Percentiles rank a stretch among this genome's conserved stretches.
Conservation (phyloP, 2,888 invertebrate species). For the Teleogryllus oceanicus region DNA sequence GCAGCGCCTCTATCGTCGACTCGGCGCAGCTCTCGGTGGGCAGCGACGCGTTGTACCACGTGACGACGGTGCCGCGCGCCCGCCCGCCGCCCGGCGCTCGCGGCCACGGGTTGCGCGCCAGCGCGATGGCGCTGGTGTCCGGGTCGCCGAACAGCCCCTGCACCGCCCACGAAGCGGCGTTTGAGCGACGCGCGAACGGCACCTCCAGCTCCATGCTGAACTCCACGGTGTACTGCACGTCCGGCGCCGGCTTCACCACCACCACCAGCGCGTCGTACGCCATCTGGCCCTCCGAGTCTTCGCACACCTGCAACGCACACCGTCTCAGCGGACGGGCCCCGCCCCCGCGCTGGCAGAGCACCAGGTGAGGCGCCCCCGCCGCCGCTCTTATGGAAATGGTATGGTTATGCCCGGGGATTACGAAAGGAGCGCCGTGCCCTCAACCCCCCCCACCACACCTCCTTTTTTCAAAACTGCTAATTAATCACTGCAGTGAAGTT, state of each 20-base stretch:
- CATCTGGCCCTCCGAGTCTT: conserved; percentile 68
- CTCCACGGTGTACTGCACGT: conserved; percentile 67
- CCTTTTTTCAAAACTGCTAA: no score
- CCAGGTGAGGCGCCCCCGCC: not conserved
- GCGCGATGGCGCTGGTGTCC: conserved; percentile 67
- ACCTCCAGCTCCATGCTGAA: conserved; percentile 77
- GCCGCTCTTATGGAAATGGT: no score
- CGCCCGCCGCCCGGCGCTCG: conserved; percentile 70
- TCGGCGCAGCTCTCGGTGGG: conserved; percentile 72
- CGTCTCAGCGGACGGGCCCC: not conserved
- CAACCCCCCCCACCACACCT: no score
- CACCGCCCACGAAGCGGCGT: conserved; percentile 75
- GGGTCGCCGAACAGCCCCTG: conserved; percentile 72
- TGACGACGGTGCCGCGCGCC: conserved; percentile 53
- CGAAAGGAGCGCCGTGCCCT: no score
- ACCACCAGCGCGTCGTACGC: conserved; percentile 78
- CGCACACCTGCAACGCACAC: conserved; percentile 55
- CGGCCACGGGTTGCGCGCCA: conserved; percentile 58
- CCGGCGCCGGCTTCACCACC: conserved; percentile 63
- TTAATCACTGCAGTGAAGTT: no score
- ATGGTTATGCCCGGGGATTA: no score
- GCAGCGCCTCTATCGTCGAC: conserved; percentile 68
- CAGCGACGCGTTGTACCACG: conserved; percentile 72
- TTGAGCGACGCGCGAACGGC: conserved; percentile 66
- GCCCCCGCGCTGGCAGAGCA: not conserved